Evolutionary conservation across 2,888 invertebrate species (phyloP).

Genomic region (Drosophila subsilvestris): DNA sequence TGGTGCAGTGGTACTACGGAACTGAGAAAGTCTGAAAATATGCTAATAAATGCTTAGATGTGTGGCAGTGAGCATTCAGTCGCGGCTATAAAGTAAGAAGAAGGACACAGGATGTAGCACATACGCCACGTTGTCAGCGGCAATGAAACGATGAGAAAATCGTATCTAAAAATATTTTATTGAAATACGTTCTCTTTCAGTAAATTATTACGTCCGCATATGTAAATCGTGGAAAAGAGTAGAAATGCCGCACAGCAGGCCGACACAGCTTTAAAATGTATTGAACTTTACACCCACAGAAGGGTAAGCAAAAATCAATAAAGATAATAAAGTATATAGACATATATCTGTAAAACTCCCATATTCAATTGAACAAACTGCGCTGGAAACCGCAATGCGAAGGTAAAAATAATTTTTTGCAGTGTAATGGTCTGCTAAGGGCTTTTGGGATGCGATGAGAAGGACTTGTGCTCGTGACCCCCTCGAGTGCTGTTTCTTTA

Average conservation of each 20-base stretch:
- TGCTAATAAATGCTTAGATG: slow-evolving; percentile 35
- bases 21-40: slow-evolving; percentile 13
- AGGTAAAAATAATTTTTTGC: slow-evolving; percentile 41
- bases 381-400: slow-evolving; percentile 39
- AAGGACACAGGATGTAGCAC: slow-evolving; percentile 26
- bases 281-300: slow-evolving; percentile 24
- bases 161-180: not conserved
- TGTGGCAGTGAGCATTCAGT: slow-evolving; percentile 5
- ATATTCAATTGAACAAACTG: slow-evolving; percentile 46
- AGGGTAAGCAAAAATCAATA: slow-evolving; percentile 38
- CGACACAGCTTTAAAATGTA: slow-evolving; percentile 38
- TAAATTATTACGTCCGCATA: slow-evolving; percentile 25
- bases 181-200: not conserved
- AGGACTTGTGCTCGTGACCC: no score
- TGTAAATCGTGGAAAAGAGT: slow-evolving; percentile 5
- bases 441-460: no score
- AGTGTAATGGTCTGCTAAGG: slow-evolving; percentile 38
- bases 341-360: slow-evolving; percentile 17
- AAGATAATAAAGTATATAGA: slow-evolving; percentile 19
- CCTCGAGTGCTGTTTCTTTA: not conserved
- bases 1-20: not conserved
- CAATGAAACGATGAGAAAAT: no score
- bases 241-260: slow-evolving; percentile 25
- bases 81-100: slow-evolving; percentile 33
- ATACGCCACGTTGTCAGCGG: no score